Percentiles rank a stretch among this genome's conserved stretches.
These are phyloP conservation scores for Tiliacea aurago DNA, from an alignment of 2,888 invertebrate genomes.

Conservation along the genomic window DNA sequence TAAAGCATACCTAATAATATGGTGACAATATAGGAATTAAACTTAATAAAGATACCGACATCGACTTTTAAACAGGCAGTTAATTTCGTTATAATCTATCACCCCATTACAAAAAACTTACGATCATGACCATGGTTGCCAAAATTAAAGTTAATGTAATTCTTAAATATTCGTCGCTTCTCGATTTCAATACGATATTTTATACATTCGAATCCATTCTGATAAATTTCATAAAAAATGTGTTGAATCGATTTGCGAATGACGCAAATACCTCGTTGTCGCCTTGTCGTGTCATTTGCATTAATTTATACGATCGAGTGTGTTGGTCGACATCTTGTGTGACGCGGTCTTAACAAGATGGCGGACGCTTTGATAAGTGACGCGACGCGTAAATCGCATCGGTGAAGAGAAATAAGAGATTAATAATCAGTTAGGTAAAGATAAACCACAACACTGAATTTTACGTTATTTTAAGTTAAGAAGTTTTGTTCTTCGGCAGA, in stretches of 20 bases:
- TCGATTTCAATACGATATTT: slow-evolving; percentile 72
- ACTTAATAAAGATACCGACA: slow-evolving; percentile 20
- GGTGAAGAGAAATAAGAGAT: slow-evolving; percentile 20
- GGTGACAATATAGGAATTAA: slow-evolving; percentile 35
- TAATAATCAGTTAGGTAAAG: not conserved
- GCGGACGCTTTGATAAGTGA: slow-evolving; percentile 52
- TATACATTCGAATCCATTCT: slow-evolving; percentile 71
- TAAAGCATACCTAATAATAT: slow-evolving; percentile 20
- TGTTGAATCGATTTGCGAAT: slow-evolving; percentile 76
- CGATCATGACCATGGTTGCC: slow-evolving; percentile 12
- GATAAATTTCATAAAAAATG: slow-evolving; percentile 69
- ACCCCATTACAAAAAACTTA: slow-evolving; percentile 33
- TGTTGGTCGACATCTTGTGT: slow-evolving; percentile 80
- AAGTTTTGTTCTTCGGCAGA: not conserved
- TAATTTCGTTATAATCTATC: slow-evolving; percentile 39
- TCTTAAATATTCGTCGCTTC: slow-evolving; percentile 54
- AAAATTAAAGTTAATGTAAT: slow-evolving; percentile 43
- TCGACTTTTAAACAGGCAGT: slow-evolving; percentile 27
- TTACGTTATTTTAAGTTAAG: not conserved
- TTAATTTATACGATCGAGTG: slow-evolving; percentile 80
- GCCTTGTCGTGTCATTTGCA: slow-evolving; percentile 77
- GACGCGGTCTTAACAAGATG: slow-evolving; percentile 63
- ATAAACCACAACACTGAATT: not conserved
- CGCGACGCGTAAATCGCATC: slow-evolving; percentile 34
- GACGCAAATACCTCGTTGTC: slow-evolving; percentile 79